phyloP scores from a whole-genome alignment of 2,797 vertebrate species.

The Sebastes oblongus region DNA sequence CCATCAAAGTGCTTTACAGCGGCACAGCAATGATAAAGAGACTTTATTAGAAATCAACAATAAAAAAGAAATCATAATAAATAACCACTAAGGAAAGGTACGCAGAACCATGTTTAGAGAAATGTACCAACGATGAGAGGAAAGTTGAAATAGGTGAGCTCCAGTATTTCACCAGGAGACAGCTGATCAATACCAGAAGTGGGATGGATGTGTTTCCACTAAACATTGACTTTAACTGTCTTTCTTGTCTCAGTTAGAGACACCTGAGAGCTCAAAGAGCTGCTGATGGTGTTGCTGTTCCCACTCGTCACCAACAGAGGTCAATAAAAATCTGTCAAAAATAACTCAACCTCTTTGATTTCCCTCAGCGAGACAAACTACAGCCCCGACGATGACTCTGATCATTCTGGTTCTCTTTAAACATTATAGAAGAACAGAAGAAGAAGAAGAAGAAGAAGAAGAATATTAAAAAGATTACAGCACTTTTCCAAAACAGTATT shows the following conservation, averaged over 20 bases:
- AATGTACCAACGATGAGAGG: background rate
- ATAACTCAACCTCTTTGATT: background rate
- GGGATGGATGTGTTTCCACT: background rate
- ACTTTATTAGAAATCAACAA: too few species aligned
- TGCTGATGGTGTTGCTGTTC: constrained; percentile 3
- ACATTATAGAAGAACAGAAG: background rate
- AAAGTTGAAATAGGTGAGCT: background rate
- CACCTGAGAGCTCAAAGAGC: background rate
- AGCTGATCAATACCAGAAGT: background rate
- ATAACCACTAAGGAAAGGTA: background rate
- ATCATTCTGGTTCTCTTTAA: background rate
- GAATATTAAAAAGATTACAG: background rate
- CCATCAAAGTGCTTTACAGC: accelerated
- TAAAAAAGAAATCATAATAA: too few species aligned
- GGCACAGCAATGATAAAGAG: too few species aligned
- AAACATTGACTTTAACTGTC: background rate
- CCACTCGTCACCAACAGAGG: constrained; percentile 15
- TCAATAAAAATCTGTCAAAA: background rate
- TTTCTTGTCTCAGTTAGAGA: background rate
- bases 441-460: background rate
- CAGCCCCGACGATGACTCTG: background rate
- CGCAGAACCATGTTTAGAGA: background rate
- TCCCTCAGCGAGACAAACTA: background rate
- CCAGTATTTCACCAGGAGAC: background rate
- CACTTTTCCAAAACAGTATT: background rate